Evolutionary conservation across 1,140 invertebrate species (phyloP).

Genomic region (Apis florea): DNA sequence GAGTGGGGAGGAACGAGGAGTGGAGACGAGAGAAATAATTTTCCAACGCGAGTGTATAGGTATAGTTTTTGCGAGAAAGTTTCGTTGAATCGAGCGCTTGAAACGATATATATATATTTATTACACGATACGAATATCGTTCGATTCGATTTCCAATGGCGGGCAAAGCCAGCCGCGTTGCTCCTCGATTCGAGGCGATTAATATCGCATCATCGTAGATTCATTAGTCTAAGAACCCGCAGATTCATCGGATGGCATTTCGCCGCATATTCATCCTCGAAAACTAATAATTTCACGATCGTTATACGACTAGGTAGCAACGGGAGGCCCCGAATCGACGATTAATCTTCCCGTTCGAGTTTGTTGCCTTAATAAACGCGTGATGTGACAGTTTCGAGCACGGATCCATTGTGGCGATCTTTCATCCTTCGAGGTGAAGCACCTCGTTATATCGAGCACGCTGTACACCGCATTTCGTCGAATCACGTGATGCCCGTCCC

Average conservation of each 20-base stretch:
- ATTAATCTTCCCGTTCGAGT: slow-evolving; percentile 68
- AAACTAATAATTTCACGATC: slow-evolving; percentile 61
- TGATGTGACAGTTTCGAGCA: slow-evolving; percentile 59
- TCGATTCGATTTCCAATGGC: not conserved
- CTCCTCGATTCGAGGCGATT: slow-evolving; percentile 26
- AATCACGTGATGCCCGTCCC: not conserved
- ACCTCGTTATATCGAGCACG: not conserved
- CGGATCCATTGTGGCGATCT: slow-evolving; percentile 63
- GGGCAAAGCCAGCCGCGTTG: not conserved
- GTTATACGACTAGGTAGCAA: slow-evolving; percentile 29
- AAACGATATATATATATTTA: too few species aligned
- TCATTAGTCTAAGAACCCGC: slow-evolving; percentile 36
- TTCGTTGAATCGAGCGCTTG: too few species aligned
- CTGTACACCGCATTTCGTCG: not conserved
- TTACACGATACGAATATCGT: too few species aligned
- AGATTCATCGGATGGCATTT: slow-evolving; percentile 40
- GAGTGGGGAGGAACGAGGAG: not conserved
- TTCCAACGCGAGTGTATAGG: too few species aligned
- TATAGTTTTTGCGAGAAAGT: too few species aligned
- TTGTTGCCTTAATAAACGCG: slow-evolving; percentile 52
- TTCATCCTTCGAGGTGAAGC: not conserved
- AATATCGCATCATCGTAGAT: slow-evolving; percentile 56
- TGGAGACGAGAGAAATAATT: too few species aligned
- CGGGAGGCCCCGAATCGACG: slow-evolving; percentile 26
- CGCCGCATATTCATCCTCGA: slow-evolving; percentile 52